Base-by-base conservation (phyloP, 2,888 invertebrate genomes). In the Eulithis prunata region DNA sequence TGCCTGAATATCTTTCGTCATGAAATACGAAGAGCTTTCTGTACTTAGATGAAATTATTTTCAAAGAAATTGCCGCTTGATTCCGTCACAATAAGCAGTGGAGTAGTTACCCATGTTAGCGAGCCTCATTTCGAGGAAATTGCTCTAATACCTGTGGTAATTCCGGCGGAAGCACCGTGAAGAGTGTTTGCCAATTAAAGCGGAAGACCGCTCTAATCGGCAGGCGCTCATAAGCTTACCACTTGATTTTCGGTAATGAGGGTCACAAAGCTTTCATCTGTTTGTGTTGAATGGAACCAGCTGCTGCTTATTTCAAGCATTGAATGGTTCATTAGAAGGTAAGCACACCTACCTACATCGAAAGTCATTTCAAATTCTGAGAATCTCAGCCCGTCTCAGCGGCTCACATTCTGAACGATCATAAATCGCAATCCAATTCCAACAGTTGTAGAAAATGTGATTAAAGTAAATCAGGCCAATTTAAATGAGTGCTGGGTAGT, bases 391-490 rank as follows among this genome's bases (percentile, higher is more conserved):
- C 45, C 38, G 41, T 46, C 28, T 45, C 45, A 28, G 46, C 38
- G 14, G 6, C 32, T 45, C 46, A 32, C 46, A 57, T 49, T 49
- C 51, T 32, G 56, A 62, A 56, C 47, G 53, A 53, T 62, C 66
- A 58, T 62, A 66, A 66, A 66, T 62, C 51, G 61, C 36, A 58
- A 63, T 41, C 78, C 85, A 86, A 87, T 86, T 86, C 84, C 85
- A 81, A 83, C 84, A 81, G 78, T 79, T 76, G 76, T 77, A 79
- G 80, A 81, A 85, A 86, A 85, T 83, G 83, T 85, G 87, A 88
- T 90, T 89, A 86, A 87, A 90, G 85, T 87, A 90, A 90, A 90
- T 90, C 86, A 88, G 58, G 85, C 86, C 88, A 91, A 91, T 91
- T 90, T 87, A 90, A 91, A 90, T 91, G 89, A 91, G 90, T 90